Base-by-base conservation (phyloP, 2,888 invertebrate species). In the Apotomis turbidana region DNA sequence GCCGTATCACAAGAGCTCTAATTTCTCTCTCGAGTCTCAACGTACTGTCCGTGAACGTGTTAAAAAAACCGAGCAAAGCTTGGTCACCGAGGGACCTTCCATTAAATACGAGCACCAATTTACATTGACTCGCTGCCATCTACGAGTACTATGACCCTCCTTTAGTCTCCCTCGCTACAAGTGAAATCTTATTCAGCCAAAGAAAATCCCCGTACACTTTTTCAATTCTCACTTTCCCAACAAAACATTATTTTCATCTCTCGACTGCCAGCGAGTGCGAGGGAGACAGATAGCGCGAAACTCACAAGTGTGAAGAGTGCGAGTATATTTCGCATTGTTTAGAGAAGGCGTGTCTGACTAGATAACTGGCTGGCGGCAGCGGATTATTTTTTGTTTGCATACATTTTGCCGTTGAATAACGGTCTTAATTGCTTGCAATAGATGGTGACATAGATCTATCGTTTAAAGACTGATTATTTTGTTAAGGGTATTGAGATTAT, bases 341-440 rank as follows among this genome's bases (percentile, higher is more conserved):
- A 79, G 75, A 74, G 81, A 80, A 88, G 92, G 92, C 92, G 92
- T 89, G 89, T 80, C 87, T 84, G 80, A 85, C 90, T 92, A 92
- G 92, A 92, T 84, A 91, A 88, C 81, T 86, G 71, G 76, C 76
- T 79, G 80, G 81, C 80, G 84, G 83, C 85, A 85, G 86, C 80
- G 79, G 79, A 87, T 85, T 83, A 82, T 80, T 81, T 86, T 78
- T 80, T 79, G 79, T 80, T 78, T 78, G 76, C 76, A 73, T 78
- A 77, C 73, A 74, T 63, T 70, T 38, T 52, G 27, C 54, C 9
- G 38, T 72, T 36, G 51, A 63, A 68, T 68, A 72, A 38, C 52
- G 68, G 38, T 63, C 58, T 63, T 63, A 72, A 72, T 72, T 68
- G 71, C 71, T 71, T 71, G 71, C 54, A 46, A 13, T 57, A 36